These are phyloP conservation scores for Eptesicus fuscus DNA, from an alignment of 2,113 vertebrate genomes.

Conservation along the genomic window DNA sequence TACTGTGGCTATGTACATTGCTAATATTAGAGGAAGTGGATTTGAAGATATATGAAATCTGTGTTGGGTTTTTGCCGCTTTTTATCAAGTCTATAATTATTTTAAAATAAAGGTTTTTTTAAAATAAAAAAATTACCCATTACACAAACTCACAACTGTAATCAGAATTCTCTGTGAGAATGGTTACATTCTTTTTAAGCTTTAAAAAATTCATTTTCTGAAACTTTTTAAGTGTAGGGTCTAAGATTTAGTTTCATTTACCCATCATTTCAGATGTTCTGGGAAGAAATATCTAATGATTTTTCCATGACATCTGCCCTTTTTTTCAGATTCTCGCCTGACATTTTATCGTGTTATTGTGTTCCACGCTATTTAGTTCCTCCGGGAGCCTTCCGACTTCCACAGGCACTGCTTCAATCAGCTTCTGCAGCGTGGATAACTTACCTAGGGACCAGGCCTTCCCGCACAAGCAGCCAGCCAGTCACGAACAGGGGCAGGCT, in stretches of 20 bases:
- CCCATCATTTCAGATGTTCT: conserved; percentile 52
- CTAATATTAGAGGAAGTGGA: neutral
- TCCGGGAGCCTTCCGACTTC: conserved; percentile 55
- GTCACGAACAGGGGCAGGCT: conserved; percentile 23
- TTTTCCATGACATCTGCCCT: conserved; percentile 67
- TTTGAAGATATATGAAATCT: neutral
- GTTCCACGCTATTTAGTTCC: conserved; percentile 55
- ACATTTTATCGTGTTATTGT: conserved; percentile 62
- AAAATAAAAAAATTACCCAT: neutral
- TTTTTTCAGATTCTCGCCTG: conserved; percentile 63
- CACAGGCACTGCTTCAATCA: conserved; percentile 52
- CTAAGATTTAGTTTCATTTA: conserved; percentile 32
- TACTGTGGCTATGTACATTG: neutral
- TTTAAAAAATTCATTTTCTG: conserved; percentile 33
- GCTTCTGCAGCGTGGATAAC: conserved; percentile 55
- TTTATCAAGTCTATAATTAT: neutral
- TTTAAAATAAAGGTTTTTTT: neutral
- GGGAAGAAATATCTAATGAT: conserved; percentile 60
- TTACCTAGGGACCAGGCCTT: conserved; percentile 61
- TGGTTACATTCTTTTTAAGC: neutral
- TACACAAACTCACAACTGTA: neutral
- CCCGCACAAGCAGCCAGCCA: conserved; percentile 44
- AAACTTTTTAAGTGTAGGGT: neutral
- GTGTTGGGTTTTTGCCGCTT: neutral
- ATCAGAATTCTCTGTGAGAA: neutral